Conservation (phyloP, 2,113 vertebrate species). For the Origma solitaria region DNA sequence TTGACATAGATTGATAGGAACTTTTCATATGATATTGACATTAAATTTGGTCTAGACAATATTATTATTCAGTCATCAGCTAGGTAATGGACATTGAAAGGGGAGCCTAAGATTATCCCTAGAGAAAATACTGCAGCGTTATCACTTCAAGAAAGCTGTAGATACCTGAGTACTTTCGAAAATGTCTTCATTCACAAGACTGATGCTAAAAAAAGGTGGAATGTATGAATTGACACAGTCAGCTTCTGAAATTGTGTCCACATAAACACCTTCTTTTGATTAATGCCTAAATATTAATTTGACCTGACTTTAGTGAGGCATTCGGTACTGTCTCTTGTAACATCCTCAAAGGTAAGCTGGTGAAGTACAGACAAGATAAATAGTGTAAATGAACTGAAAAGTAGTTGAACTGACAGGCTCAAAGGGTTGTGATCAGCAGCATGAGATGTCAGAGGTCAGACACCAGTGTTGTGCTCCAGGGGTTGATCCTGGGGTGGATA, state of each 20-base stretch:
- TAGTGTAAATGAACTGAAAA: neutral
- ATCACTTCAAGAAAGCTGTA: neutral
- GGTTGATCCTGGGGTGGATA: neutral
- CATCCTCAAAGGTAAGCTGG: neutral
- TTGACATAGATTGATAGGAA: neutral
- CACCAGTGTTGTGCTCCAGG: neutral
- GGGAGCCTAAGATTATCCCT: neutral
- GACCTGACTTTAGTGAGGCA: neutral
- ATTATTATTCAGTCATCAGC: neutral
- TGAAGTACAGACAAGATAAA: neutral
- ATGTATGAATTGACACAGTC: neutral
- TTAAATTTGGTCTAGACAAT: neutral
- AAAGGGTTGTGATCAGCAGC: neutral
- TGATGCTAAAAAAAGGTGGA: neutral
- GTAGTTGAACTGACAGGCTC: neutral
- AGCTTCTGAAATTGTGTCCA: neutral
- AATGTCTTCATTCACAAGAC: neutral
- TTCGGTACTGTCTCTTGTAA: neutral
- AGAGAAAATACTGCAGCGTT: neutral
- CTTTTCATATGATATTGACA: neutral
- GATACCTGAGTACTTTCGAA: neutral
- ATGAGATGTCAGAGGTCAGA: neutral
- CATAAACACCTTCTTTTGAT: neutral
- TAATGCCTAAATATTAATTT: neutral
- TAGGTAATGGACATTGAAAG: neutral